Base-by-base conservation (phyloP, 1,140 invertebrate genomes). In the Vanessa atalanta region DNA sequence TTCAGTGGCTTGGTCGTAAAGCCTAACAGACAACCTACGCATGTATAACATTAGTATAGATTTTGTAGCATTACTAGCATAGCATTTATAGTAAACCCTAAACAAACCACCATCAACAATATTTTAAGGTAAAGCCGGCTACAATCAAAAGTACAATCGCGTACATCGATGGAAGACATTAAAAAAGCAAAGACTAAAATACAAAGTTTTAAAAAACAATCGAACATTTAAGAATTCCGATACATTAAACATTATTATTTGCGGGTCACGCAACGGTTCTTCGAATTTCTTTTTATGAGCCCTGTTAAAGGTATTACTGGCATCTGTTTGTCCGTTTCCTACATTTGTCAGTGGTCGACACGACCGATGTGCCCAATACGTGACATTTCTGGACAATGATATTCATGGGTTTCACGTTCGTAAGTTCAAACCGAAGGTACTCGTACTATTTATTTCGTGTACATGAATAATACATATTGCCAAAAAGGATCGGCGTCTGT, bases 381-480 rank as follows among this genome's bases (percentile, higher is more conserved):
- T 76, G 70, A 76, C 74, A 65, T 72, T 60, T 76, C 70, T 64
- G 65, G 57, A 73, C 64, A 60, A 47, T 47, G 63, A 72, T 75
- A 79, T 79, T 75, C 75, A 79, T 79, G 75, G 73, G 68, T 75
- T 75, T 70, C 75, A 77, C 75, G 78, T 76, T 75, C 70, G 55
- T 65, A 72, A 72, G 61, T 78, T 75, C 67, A 69, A 79, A 80
- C 64, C 65, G 73, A 77, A 72, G 72, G 69, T 75, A 72, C 20
- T 20, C 81, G 72, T 76, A 74, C 81, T 81, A 83, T 81, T 80
- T 82, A 81, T 85, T 85, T 82, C 81, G 81, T 73, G 77, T 76
- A 47, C 64, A 86, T 88, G 83, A 88, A 88, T 88, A 80, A 88
- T 84, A 86, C 85, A 88, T 88, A 72, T 81, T 79, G 81, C 84